phyloP scores from a whole-genome alignment of 2,797 vertebrate genomes.

The Molossus molossus region DNA sequence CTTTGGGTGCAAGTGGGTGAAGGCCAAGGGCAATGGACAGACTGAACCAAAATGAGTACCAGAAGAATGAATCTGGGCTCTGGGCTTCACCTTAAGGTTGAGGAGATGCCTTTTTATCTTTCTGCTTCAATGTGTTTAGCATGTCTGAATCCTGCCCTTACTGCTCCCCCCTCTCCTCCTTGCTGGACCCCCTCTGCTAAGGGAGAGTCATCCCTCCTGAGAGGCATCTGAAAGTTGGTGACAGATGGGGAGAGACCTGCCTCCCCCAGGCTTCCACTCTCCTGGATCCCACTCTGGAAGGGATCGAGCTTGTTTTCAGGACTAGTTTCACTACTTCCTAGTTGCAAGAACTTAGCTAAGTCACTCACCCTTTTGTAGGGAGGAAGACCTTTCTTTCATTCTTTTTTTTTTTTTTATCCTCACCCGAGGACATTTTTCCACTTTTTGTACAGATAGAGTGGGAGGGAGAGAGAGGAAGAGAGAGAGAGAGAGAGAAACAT shows the following conservation, averaged over 20 bases:
- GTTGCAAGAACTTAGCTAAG: neutral
- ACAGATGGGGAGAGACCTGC: neutral
- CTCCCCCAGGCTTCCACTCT: neutral
- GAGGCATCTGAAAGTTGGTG: neutral
- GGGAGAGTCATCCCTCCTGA: neutral
- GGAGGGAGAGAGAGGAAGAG: no score
- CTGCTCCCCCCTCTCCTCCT: neutral
- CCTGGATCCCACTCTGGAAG: neutral
- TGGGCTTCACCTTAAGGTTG: neutral
- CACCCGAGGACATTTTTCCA: no score
- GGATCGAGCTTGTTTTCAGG: neutral
- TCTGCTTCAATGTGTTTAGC: neutral
- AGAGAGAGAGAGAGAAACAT: no score
- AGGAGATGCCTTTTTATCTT: neutral
- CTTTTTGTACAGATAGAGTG: no score
- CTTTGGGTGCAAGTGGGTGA: no score
- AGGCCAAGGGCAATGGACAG: neutral
- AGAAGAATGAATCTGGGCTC: neutral
- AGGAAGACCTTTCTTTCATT: neutral
- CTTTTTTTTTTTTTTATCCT: no score
- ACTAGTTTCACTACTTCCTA: no score
- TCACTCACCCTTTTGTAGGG: neutral
- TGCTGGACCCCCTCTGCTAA: neutral
- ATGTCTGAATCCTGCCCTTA: neutral
- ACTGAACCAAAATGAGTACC: neutral